Evolutionary conservation across 1,140 invertebrate genomes (phyloP).

Genomic region (Drosophila tropicalis): DNA sequence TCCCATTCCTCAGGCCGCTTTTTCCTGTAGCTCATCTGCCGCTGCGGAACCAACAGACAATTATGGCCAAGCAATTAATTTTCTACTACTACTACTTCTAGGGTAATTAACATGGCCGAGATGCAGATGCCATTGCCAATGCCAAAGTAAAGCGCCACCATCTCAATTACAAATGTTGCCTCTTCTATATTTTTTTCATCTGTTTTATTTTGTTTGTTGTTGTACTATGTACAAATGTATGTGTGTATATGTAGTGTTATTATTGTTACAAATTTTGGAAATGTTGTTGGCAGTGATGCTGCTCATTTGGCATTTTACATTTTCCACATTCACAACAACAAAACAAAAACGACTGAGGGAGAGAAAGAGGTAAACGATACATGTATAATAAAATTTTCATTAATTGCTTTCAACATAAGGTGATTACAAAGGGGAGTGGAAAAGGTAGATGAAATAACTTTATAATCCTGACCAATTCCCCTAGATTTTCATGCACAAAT

Average conservation of each 20-base stretch:
- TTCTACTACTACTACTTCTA: neutral
- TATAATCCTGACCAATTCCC: constrained; percentile 29
- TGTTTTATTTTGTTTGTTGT: neutral
- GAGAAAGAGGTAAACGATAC: neutral
- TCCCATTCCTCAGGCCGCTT: constrained; percentile 32
- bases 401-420: constrained; percentile 53
- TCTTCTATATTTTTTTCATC: neutral
- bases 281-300: constrained; percentile 14
- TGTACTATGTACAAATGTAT: neutral
- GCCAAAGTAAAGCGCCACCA: neutral
- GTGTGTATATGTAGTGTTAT: neutral
- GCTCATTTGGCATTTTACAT: constrained; percentile 15
- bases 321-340: neutral
- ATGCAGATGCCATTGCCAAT: neutral
- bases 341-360: too few relatives aligned
- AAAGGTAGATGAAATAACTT: constrained; percentile 13
- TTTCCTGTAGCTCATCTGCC: constrained; percentile 31
- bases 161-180: neutral
- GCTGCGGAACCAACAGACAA: constrained; percentile 36
- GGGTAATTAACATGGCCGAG: neutral
- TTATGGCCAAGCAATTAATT: neutral
- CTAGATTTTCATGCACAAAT: constrained; percentile 17
- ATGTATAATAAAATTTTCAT: constrained; percentile 58
- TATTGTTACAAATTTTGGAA: constrained; percentile 1
- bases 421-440: constrained; percentile 10